Evolutionary conservation across 2,113 vertebrate genomes (phyloP), one percentile per base, ranked within the genome.

Genomic region (Datnioides undecimradiatus): DNA sequence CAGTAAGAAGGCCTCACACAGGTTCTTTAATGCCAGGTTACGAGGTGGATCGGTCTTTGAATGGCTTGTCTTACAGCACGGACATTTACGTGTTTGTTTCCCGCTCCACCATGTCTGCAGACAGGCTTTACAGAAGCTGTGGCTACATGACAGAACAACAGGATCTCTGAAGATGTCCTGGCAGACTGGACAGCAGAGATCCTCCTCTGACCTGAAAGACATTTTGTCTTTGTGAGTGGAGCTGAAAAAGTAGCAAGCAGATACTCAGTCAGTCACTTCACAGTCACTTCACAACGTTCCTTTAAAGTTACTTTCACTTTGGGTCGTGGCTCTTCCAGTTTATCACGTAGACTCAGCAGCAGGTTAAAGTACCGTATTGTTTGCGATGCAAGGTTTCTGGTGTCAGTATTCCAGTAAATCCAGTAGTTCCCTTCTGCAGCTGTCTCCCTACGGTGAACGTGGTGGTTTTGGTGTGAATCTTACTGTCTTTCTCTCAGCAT

Each of bases 121-220:
- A 64, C 79, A 84, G 38, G 8, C 52, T 59, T 67, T 83, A 45
- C 75, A 90, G 76, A 86, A 85, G 60, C 74, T 81, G 86, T 89
- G 87, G 79, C 69, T 80, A 11, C 87, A 91, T 5, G 69, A 62
- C 36, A 88, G 58, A 3, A 86, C 73, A 9, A 89, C 75, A 1
- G 81, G 80, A 11, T 74, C 58, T 16, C n/a, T 17, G 16, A 51
- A 69, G 34, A 64, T 2, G 3, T 88, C 83, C 0, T 41, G 45
- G 48, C 87, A 91, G 45, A 88, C 10, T 0, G 76, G 55, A 72
- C 87, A 87, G n/a, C 1, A 31, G 10, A 83, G 59, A 63, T 87
- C 73, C 4, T 76, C 51, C 4, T 77, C 69, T 49, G 49, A 31
- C 25, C 14, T 36, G 21, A 14, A 62, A 3, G 78, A 62, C 86